Evolutionary conservation across 2,797 vertebrate species (phyloP).

Genomic region (Atherinosoma microstoma): DNA sequence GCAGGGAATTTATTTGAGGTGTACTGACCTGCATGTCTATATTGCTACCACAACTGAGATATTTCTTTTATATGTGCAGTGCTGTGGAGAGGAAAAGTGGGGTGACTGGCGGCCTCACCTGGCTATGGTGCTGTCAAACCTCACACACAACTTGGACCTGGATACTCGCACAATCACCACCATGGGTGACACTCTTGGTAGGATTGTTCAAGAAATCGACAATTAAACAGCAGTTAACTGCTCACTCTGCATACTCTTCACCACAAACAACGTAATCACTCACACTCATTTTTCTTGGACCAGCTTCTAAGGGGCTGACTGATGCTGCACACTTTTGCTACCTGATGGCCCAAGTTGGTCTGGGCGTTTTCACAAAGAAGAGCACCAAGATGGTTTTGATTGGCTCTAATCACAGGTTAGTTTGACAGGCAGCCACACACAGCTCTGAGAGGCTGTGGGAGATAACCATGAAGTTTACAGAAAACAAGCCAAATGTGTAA

Average conservation of each 20-base stretch:
- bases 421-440: not conserved
- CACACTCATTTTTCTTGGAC: not conserved
- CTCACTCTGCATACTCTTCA: not conserved
- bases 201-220: conserved; percentile 17
- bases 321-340: conserved; percentile 99
- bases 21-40: not conserved
- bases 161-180: conserved; percentile 93
- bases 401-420: conserved; percentile 95
- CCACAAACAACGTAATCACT: not conserved
- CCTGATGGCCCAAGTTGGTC: conserved; percentile 94
- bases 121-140: conserved; percentile 97
- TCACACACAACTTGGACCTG: conserved; percentile 90
- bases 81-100: conserved; percentile 98
- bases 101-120: conserved; percentile 98
- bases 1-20: not conserved
- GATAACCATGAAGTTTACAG: not conserved
- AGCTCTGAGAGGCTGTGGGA: not conserved
- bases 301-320: conserved; percentile 92
- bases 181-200: conserved; percentile 98
- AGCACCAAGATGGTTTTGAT: conserved; percentile 94
- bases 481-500: not conserved
- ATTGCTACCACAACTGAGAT: not conserved
- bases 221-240: not conserved
- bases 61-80: conserved; percentile 73
- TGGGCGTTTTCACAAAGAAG: conserved; percentile 95